Percentiles rank a stretch among this genome's conserved stretches.
phyloP scores from a whole-genome alignment of 2,888 invertebrate genomes.

The Tetragonisca angustula region DNA sequence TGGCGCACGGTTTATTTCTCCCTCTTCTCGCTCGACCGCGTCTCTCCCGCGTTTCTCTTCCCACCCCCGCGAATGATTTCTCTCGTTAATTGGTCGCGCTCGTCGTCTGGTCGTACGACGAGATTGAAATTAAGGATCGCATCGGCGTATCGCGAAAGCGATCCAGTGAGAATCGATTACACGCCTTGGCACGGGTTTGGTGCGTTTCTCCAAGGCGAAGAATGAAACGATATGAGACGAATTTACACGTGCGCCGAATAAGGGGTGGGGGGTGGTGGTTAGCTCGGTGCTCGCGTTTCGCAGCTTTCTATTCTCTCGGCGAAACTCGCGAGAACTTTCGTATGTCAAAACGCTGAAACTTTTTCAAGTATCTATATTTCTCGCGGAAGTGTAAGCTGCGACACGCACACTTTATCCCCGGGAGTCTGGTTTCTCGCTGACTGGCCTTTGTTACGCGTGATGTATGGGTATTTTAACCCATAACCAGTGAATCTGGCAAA shows the following conservation, averaged over 20 bases:
- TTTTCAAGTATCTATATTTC: slow-evolving; percentile 40
- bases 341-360: slow-evolving; percentile 38
- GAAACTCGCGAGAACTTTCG: slow-evolving; percentile 31
- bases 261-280: background rate
- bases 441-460: background rate
- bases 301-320: slow-evolving; percentile 27
- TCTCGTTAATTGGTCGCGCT: slow-evolving; percentile 65
- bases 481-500: too few species aligned
- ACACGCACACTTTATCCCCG: slow-evolving; percentile 6
- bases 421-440: background rate
- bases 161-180: slow-evolving; percentile 59
- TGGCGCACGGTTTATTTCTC: slow-evolving; percentile 6
- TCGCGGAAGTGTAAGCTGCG: background rate
- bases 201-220: slow-evolving; percentile 50
- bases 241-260: slow-evolving; percentile 31
- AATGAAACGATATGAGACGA: slow-evolving; percentile 51
- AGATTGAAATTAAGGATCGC: slow-evolving; percentile 33
- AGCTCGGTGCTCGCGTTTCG: slow-evolving; percentile 22
- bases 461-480: too few species aligned
- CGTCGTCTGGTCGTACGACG: slow-evolving; percentile 44
- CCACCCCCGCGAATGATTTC: slow-evolving; percentile 26
- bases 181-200: slow-evolving; percentile 42
- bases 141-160: slow-evolving; percentile 45
- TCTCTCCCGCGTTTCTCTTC: slow-evolving; percentile 16
- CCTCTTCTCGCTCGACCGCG: background rate